phyloP scores from a whole-genome alignment of 2,888 invertebrate species.

The Hybos culiciformis region DNA sequence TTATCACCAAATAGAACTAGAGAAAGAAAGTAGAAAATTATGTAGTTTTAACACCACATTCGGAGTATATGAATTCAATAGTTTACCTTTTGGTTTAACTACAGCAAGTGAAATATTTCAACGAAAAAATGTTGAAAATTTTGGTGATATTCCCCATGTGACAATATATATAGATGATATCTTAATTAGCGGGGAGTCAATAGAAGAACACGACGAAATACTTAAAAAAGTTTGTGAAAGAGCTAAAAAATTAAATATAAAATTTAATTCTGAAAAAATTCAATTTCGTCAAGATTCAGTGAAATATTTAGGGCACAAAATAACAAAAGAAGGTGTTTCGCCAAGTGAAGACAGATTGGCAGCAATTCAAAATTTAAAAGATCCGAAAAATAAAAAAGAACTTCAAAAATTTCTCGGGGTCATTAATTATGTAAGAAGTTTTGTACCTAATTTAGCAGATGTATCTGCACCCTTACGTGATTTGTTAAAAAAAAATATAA shows the following conservation, averaged over 20 bases:
- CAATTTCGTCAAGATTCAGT: constrained; percentile 14
- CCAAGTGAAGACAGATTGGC: constrained; percentile 9
- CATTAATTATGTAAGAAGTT: constrained; percentile 13
- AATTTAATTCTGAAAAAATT: constrained; percentile 20
- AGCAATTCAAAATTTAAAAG: background rate
- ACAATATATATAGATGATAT: constrained; percentile 24
- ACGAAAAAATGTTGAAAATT: constrained; percentile 14
- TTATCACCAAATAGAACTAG: constrained; percentile 12
- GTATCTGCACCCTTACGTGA: constrained; percentile 10
- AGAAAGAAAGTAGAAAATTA: constrained; percentile 8
- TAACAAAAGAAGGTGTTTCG: constrained; percentile 9
- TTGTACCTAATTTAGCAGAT: constrained; percentile 11
- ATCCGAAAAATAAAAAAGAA: too few relatives aligned
- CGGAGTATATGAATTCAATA: constrained; percentile 11
- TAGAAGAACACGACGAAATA: constrained; percentile 16
- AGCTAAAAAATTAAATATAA: constrained; percentile 18
- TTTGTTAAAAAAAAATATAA: constrained; percentile 11
- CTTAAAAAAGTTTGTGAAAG: constrained; percentile 17
- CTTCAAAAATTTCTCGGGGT: constrained; percentile 11
- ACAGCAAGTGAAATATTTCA: constrained; percentile 19
- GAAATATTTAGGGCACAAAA: constrained; percentile 19
- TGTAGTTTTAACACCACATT: constrained; percentile 12
- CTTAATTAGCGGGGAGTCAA: constrained; percentile 9
- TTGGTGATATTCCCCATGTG: constrained; percentile 18
- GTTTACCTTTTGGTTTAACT: constrained; percentile 17